A percentile compares a stretch with the other conserved stretches of the same genome.
Evolutionary conservation across 92 coral and sea anemone species (phyloP).

Genomic region (Bergia sp.): DNA sequence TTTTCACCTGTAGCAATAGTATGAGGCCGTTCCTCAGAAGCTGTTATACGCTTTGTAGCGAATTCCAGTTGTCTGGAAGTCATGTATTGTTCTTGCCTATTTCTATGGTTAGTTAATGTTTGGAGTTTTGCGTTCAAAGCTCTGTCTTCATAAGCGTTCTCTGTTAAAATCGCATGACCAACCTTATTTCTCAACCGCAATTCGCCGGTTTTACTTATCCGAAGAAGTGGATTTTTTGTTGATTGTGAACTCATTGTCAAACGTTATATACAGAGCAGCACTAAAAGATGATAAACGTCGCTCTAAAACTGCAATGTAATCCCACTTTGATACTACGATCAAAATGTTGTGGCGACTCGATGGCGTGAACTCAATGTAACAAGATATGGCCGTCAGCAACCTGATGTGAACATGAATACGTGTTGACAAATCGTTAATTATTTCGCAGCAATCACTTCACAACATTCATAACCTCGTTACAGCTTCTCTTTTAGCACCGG

Average conservation of each 20-base stretch:
- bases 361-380: conserved; percentile 32
- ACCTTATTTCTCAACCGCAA: conserved; percentile 89
- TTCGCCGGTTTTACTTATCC: conserved; percentile 92
- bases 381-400: not conserved
- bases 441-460: not conserved
- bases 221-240: conserved; percentile 52
- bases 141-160: conserved; percentile 91
- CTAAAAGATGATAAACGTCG: not conserved
- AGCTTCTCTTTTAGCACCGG: not conserved
- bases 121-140: conserved; percentile 71
- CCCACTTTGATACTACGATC: not conserved
- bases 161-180: conserved; percentile 84
- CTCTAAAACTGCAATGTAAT: not conserved
- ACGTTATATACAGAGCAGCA: not conserved
- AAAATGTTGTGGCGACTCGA: not conserved
- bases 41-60: conserved; percentile 79
- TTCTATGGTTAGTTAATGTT: conserved; percentile 62
- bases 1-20: conserved; percentile 53
- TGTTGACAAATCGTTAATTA: not conserved
- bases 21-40: conserved; percentile 78
- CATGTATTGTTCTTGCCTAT: conserved; percentile 81
- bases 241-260: conserved; percentile 17
- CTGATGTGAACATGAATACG: not conserved
- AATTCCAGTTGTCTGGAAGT: conserved; percentile 85
- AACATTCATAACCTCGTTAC: not conserved